Conservation (phyloP, 2,888 invertebrate genomes). For the Calliopum simillimum region DNA sequence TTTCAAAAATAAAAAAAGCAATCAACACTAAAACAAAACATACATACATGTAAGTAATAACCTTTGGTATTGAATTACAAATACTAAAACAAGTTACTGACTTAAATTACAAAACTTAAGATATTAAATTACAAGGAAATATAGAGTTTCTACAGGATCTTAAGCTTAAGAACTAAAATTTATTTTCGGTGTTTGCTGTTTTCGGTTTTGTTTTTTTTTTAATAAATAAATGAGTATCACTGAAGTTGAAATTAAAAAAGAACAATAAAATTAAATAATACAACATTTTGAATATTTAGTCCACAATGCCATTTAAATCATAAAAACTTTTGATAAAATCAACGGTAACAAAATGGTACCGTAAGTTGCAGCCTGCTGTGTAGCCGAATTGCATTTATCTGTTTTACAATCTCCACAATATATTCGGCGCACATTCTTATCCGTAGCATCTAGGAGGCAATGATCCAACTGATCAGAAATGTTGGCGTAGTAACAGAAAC, state of each 20-base stretch:
- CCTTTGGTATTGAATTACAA: constrained; percentile 10
- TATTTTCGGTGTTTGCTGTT: background rate
- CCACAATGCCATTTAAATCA: constrained; percentile 45
- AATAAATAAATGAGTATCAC: constrained; percentile 3
- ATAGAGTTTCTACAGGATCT: background rate
- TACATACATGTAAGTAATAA: background rate
- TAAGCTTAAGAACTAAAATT: constrained; percentile 10
- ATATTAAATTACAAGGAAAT: background rate
- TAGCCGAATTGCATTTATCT: constrained; percentile 59
- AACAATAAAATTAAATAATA: background rate
- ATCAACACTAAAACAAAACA: background rate
- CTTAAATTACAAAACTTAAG: constrained; percentile 3
- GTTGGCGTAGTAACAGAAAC: constrained; percentile 65
- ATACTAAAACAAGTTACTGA: background rate
- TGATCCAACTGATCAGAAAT: constrained; percentile 60
- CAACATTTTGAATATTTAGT: background rate
- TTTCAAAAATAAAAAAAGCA: background rate
- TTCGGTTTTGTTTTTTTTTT: too few relatives aligned
- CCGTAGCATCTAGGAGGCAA: constrained; percentile 57
- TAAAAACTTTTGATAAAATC: constrained; percentile 45
- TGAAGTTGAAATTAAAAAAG: constrained; percentile 10
- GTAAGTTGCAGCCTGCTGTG: constrained; percentile 43
- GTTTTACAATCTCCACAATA: constrained; percentile 62
- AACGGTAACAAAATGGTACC: constrained; percentile 46
- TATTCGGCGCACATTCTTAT: constrained; percentile 57